Evolutionary conservation across 2,888 invertebrate genomes (phyloP).

Genomic region (Salticus scenicus): DNA sequence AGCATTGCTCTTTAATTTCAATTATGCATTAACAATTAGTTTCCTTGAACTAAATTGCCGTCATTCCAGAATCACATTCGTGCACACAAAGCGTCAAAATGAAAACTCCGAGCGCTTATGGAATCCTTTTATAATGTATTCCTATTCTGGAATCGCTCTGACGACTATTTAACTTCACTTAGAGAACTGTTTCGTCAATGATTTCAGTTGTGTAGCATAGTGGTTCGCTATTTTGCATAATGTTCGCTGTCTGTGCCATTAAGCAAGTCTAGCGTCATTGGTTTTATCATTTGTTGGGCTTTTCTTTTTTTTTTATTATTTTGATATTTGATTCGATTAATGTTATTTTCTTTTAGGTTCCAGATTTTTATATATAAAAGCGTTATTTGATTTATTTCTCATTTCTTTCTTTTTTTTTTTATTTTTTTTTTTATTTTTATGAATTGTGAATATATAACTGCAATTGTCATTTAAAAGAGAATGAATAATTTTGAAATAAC

Average conservation of each 20-base stretch:
- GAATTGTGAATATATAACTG: no score
- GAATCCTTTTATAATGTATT: neutral
- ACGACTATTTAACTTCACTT: neutral
- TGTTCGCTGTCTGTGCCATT: constrained; percentile 4
- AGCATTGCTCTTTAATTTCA: neutral
- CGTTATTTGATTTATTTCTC: no score
- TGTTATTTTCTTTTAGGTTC: no score
- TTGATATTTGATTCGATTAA: no score
- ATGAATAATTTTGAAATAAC: no score
- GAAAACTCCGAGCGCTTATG: neutral
- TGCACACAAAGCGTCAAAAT: neutral
- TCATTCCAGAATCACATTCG: neutral
- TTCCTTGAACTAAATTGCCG: neutral
- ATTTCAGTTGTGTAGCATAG: neutral
- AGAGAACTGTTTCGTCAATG: neutral
- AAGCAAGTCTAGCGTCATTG: constrained; percentile 4
- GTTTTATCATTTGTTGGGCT: constrained; percentile 17
- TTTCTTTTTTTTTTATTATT: neutral
- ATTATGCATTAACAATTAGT: constrained; percentile 14
- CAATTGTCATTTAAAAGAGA: no score
- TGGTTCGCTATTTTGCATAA: constrained; percentile 23
- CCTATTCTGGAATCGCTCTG: constrained; percentile 2
- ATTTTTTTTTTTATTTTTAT: no score
- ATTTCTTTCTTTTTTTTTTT: no score
- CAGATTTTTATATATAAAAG: no score